These are phyloP conservation scores for Epinotia ramella DNA, from an alignment of 2,888 invertebrate genomes.

Conservation along the genomic window DNA sequence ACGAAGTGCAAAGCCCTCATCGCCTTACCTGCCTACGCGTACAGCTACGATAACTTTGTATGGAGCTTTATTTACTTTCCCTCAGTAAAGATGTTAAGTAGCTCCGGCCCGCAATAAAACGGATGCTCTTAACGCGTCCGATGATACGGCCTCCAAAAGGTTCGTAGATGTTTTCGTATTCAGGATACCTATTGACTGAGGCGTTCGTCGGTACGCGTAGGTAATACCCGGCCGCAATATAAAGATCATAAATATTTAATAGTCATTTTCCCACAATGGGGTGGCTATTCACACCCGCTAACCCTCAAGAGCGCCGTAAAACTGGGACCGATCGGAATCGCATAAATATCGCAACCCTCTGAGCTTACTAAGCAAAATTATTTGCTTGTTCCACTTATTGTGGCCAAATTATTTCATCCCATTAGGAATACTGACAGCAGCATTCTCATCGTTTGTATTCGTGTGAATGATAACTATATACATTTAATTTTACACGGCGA, in stretches of 20 bases:
- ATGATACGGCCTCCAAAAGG: constrained; percentile 37
- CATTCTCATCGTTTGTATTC: constrained; percentile 23
- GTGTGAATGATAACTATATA: constrained; percentile 9
- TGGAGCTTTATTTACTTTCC: not conserved
- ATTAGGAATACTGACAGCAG: constrained; percentile 50
- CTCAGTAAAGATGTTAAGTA: not conserved
- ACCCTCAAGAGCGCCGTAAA: constrained; percentile 77
- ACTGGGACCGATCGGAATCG: constrained; percentile 75
- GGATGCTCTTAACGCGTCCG: constrained; percentile 27
- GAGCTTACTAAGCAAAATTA: constrained; percentile 75
- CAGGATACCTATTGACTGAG: constrained; percentile 34
- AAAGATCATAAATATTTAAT: constrained; percentile 82
- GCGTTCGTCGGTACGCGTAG: constrained; percentile 60
- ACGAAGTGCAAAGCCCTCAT: not conserved
- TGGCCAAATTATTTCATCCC: constrained; percentile 56
- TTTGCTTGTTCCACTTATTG: constrained; percentile 69
- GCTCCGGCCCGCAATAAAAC: constrained; percentile 29
- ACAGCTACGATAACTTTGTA: not conserved
- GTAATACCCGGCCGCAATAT: constrained; percentile 57
- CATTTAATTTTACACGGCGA: not conserved
- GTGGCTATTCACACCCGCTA: constrained; percentile 81
- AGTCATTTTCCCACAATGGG: constrained; percentile 83
- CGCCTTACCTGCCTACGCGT: not conserved
- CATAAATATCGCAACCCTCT: constrained; percentile 70
- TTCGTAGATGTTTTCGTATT: constrained; percentile 38